Percentiles rank a stretch among this genome's conserved stretches.
phyloP scores from a whole-genome alignment of 2,113 vertebrate genomes.

The Alligator sinensis region DNA sequence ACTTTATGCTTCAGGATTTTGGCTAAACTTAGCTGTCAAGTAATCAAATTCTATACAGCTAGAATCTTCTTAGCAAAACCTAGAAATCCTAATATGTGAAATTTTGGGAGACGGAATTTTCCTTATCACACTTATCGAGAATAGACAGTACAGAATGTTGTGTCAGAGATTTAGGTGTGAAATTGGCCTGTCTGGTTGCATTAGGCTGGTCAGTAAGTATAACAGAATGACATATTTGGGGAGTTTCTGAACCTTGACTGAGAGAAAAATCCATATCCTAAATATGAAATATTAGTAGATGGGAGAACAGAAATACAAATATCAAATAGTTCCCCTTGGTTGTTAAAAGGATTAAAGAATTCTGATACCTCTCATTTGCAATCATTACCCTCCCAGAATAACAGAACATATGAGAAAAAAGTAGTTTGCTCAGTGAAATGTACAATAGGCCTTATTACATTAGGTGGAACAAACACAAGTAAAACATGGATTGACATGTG shows the following conservation, averaged over 20 bases:
- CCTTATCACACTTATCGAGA: background rate
- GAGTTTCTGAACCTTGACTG: background rate
- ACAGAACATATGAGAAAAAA: background rate
- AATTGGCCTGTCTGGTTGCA: constrained; percentile 24
- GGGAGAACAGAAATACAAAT: background rate
- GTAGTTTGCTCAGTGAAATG: background rate
- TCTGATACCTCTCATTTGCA: background rate
- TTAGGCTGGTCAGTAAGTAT: background rate
- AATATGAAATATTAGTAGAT: background rate
- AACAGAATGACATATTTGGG: background rate
- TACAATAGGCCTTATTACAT: background rate
- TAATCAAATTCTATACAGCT: background rate
- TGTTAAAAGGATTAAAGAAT: background rate
- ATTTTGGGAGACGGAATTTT: background rate
- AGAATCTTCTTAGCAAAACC: background rate
- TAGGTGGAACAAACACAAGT: background rate
- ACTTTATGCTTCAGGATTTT: background rate
- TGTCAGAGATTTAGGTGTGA: constrained; percentile 22
- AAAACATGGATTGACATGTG: background rate
- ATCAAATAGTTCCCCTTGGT: background rate
- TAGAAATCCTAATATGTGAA: background rate
- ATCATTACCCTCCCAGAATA: background rate
- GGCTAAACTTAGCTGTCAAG: background rate
- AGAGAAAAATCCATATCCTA: background rate
- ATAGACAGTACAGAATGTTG: background rate